These are phyloP conservation scores for Drosophila mulleri DNA, from an alignment of 2,888 invertebrate genomes.

Conservation along the genomic window DNA sequence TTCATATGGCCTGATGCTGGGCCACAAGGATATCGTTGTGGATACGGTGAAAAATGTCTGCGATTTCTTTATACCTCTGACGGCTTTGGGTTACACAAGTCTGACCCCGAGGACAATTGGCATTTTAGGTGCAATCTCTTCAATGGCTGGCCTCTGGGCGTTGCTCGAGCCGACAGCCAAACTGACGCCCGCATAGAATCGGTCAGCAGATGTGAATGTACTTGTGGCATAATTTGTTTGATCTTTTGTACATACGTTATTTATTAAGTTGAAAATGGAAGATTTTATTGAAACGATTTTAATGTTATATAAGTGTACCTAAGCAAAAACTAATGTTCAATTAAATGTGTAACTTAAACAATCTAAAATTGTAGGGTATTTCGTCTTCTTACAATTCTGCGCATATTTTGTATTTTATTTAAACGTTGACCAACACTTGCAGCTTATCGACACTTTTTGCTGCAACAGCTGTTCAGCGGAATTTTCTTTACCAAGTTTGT, in stretches of 20 bases:
- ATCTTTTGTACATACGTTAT: conserved; percentile 34
- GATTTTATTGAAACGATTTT: conserved; percentile 43
- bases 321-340: background rate
- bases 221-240: conserved; percentile 28
- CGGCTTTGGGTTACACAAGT: conserved; percentile 91
- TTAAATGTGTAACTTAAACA: conserved; percentile 6
- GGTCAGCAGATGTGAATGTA: conserved; percentile 4
- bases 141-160: conserved; percentile 91
- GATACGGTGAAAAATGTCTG: conserved; percentile 94
- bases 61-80: conserved; percentile 94
- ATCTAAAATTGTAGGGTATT: conserved; percentile 12
- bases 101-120: conserved; percentile 92
- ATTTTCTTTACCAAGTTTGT: conserved; percentile 21
- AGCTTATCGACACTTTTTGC: conserved; percentile 32
- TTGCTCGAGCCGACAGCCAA: conserved; percentile 92
- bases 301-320: conserved; percentile 14
- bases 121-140: conserved; percentile 91
- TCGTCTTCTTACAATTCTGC: background rate
- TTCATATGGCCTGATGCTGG: conserved; percentile 75
- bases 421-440: conserved; percentile 40
- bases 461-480: conserved; percentile 48
- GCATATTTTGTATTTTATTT: background rate
- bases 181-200: conserved; percentile 87
- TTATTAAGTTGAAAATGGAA: conserved; percentile 42
- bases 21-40: conserved; percentile 89